Percentiles rank a stretch among this genome's conserved stretches.
These are phyloP conservation scores for Empidonax alnorum DNA, from an alignment of 2,113 vertebrate species.

Conservation along the genomic window DNA sequence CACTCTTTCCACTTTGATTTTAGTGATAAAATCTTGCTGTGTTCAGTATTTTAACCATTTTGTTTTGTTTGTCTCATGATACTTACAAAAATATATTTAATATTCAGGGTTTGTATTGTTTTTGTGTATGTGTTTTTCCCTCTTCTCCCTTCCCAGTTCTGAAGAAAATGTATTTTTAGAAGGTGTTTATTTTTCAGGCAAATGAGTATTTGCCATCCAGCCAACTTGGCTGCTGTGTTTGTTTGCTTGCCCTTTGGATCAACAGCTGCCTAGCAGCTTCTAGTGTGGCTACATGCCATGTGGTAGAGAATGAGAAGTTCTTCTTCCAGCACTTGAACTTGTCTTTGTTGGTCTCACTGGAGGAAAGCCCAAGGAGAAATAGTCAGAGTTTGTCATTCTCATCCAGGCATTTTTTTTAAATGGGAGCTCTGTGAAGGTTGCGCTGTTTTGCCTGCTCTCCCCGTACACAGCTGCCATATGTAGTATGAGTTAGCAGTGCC, in stretches of 20 bases:
- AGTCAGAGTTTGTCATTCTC: background rate
- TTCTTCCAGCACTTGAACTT: background rate
- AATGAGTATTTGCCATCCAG: background rate
- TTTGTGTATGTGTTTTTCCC: background rate
- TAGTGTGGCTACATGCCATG: background rate
- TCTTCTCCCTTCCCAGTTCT: background rate
- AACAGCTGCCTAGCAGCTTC: background rate
- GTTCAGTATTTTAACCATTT: background rate
- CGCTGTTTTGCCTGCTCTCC: background rate
- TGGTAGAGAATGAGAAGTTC: background rate
- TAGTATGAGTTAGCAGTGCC: background rate
- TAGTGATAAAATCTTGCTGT: background rate
- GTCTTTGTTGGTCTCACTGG: background rate
- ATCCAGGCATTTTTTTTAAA: background rate
- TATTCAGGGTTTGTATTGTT: background rate
- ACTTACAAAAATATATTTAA: background rate
- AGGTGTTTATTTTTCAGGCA: background rate
- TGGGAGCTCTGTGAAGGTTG: background rate
- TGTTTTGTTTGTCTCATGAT: background rate
- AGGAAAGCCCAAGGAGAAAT: background rate
- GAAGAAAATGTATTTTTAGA: background rate
- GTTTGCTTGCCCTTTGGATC: background rate
- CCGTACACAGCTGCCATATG: fast-evolving
- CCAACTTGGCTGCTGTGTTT: background rate
- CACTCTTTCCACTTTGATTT: background rate